Evolutionary conservation across 2,797 vertebrate genomes (phyloP), one percentile per base, ranked within the genome.

Genomic region (Pseudomugil tenellus): DNA sequence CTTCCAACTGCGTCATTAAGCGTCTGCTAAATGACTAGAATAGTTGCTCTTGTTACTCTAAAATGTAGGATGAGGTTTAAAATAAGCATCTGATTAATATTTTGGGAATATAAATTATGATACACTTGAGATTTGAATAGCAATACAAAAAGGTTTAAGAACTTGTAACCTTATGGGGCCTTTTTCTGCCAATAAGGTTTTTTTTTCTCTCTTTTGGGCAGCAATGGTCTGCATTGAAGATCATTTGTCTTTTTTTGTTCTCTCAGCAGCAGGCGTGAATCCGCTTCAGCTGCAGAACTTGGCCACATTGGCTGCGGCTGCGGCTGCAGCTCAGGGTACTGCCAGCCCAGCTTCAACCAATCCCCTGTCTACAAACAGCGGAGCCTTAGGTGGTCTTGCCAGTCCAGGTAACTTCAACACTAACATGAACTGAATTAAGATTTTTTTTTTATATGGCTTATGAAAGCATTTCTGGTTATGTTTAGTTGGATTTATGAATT

Each of bases 281-380:
- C 96, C 96, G 87, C 94, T 98, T 87, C 97, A 98, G 60, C 92
- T 98, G 89, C 97, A 98, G 94, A 98, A 98, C 89, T 91, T 98
- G 94, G 97, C 97, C 78, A 97, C 97, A 31, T 83, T 98, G 92
- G 97, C 97, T 61, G 97, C 97, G 0, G 97, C 97, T 7, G 96
- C 96, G 0, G 96, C 96, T 51, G 96, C 96, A 59, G 96, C 96
- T 67, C 97, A 98, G 90, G 96, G 92, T 92, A 95, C 96, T 91
- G 95, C 93, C 88, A 96, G 94, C 79, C 95, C 95, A 70, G 95
- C 93, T 88, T 96, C 96, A 83, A 92, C 93, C 93, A 96, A 93
- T 70, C 94, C 95, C 82, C 93, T 98, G 77, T 94, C 96, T 72
- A 92, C 91, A 59, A 90, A 59, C 76, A 86, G 72, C 25, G 87